Evolutionary conservation across 2,113 vertebrate species (phyloP).

Genomic region (Sitta europaea): DNA sequence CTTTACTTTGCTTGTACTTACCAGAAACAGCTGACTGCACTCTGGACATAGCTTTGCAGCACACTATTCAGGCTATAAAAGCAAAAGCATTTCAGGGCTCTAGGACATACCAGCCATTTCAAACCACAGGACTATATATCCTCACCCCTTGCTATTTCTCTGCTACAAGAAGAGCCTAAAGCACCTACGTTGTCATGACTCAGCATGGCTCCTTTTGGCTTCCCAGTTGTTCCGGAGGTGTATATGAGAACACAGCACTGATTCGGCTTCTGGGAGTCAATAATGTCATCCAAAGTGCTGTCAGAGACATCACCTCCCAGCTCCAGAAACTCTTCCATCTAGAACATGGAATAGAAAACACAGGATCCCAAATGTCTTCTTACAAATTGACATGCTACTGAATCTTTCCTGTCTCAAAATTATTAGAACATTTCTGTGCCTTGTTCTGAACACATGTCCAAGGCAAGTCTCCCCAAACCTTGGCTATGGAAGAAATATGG

Average conservation of each 20-base stretch:
- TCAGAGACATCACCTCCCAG: conserved; percentile 76
- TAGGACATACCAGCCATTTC: not conserved
- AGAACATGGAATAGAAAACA: not conserved
- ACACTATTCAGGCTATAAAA: not conserved
- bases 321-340: conserved; percentile 88
- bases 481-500: not conserved
- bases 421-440: not conserved
- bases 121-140: not conserved
- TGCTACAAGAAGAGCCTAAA: not conserved
- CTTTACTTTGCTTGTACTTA: not conserved
- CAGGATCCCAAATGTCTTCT: not conserved
- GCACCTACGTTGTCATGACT: conserved; percentile 87
- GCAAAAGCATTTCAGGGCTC: not conserved
- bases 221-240: conserved; percentile 86
- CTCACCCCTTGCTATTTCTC: not conserved
- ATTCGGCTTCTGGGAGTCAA: conserved; percentile 77
- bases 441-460: not conserved
- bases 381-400: not conserved
- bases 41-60: not conserved
- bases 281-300: conserved; percentile 73
- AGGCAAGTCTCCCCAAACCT: not conserved
- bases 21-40: not conserved
- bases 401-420: not conserved
- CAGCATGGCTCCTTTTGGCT: conserved; percentile 89
- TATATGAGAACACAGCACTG: conserved; percentile 87